Base-by-base conservation (phyloP, 1,140 invertebrate species). In the Drosophila pruinosa region DNA sequence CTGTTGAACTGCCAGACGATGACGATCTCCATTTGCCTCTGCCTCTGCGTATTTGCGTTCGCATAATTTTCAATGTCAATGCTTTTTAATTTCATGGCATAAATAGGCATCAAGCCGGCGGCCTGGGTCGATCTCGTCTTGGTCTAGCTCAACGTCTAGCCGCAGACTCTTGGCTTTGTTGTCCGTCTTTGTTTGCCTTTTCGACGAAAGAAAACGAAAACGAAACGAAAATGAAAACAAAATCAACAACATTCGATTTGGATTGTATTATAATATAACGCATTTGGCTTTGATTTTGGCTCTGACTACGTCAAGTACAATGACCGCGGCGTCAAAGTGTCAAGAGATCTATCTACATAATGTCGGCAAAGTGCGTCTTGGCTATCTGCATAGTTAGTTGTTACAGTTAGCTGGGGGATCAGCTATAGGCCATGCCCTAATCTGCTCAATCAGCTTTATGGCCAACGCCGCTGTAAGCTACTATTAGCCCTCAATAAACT, bases 51-150 rank as follows among this genome's bases (percentile, higher is more conserved):
- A 22, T 43, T 34, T 22, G 43, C 64, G 61, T 75, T 83, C 62
- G 79, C 81, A 86, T 88, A 65, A 72, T 88, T 86, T 86, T 86
- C 81, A 86, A 86, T 86, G 81, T 88, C 81, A 88, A 86, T 88
- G 82, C 77, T 86, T 85, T 85, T 85, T 45, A 77, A 77, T 77
- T 86, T 86, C 52, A 67, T 76, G 80, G 72, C 80, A 76, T 80
- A 70, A 80, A 74, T 67, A 75, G 81, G 56, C 75, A 67, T 17
- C 43, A 41, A 53, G 53, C 54, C 26, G 47, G 14, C 36, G 26
- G 53, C 50, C 53, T 58, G 52, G 52, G 14, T 58, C 65, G 62
- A 39, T 56, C 61, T 62, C 24, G 21, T 38, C 24, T 67, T 26
- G 22, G 15, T 39, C 58, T 6, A 24, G 52, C 17, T 21, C 36